These are phyloP conservation scores for Gadus chalcogrammus DNA, from an alignment of 2,113 vertebrate genomes.

Conservation along the genomic window DNA sequence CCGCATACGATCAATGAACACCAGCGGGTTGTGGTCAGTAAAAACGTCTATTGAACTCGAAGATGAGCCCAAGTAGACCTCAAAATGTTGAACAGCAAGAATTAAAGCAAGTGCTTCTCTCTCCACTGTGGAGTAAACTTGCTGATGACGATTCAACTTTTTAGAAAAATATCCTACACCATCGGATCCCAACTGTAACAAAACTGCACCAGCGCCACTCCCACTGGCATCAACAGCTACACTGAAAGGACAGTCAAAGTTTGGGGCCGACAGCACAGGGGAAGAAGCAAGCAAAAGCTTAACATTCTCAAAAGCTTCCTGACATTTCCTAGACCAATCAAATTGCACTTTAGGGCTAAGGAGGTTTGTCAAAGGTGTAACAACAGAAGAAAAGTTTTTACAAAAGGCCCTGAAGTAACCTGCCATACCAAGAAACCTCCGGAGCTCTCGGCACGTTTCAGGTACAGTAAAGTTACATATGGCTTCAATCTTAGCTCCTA, in stretches of 20 bases:
- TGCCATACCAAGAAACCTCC: constrained; percentile 10
- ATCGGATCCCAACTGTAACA: not conserved
- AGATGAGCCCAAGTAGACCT: constrained; percentile 1
- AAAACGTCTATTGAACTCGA: too few species aligned
- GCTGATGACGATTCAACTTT: constrained; percentile 11
- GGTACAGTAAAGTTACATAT: too few species aligned
- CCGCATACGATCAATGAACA: too few species aligned
- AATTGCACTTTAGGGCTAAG: not conserved
- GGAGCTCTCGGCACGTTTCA: not conserved
- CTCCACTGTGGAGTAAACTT: constrained; percentile 2
- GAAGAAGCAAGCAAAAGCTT: constrained; percentile 8
- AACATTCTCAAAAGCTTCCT: constrained; percentile 9
- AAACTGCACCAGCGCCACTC: constrained; percentile 2
- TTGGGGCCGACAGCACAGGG: not conserved
- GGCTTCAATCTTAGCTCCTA: not conserved
- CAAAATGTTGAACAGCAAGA: not conserved
- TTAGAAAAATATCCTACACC: not conserved
- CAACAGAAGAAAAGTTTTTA: not conserved
- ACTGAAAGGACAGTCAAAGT: not conserved
- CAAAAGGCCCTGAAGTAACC: not conserved
- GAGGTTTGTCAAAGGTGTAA: not conserved
- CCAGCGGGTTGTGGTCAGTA: too few species aligned
- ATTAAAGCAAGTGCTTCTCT: constrained; percentile 3
- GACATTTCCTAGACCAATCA: not conserved
- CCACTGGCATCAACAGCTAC: constrained; percentile 15